These are phyloP conservation scores for Lucifuga dentata DNA, from an alignment of 2,113 vertebrate genomes.

Conservation along the genomic window DNA sequence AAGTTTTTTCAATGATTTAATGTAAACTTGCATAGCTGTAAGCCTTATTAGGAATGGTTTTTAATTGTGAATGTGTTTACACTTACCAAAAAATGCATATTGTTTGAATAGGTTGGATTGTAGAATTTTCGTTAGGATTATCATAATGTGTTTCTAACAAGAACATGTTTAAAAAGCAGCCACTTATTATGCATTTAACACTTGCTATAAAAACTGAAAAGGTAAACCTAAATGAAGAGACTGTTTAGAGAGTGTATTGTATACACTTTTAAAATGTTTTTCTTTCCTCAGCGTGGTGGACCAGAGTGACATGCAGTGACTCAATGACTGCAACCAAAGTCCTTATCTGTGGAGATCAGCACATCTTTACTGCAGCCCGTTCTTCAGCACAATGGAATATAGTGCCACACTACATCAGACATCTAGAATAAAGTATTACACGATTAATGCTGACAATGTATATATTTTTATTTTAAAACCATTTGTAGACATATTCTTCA, in stretches of 20 bases:
- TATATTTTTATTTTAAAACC: constrained; percentile 66
- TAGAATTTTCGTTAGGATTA: too few relatives aligned
- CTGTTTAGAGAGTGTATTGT: background rate
- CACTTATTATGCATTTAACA: too few relatives aligned
- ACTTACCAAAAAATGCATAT: too few relatives aligned
- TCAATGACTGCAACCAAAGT: constrained; percentile 44
- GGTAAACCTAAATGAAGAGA: too few relatives aligned
- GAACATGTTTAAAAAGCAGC: too few relatives aligned
- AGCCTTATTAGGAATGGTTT: too few relatives aligned
- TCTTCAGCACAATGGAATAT: constrained; percentile 58
- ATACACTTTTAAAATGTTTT: background rate
- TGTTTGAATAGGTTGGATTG: too few relatives aligned
- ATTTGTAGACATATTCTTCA: constrained; percentile 34
- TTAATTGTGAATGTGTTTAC: too few relatives aligned
- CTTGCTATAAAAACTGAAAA: too few relatives aligned
- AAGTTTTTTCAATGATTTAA: background rate
- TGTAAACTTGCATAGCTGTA: background rate
- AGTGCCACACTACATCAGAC: constrained; percentile 47
- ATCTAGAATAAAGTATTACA: constrained; percentile 67
- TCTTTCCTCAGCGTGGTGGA: constrained; percentile 79
- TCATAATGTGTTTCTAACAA: too few relatives aligned
- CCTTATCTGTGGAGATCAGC: constrained; percentile 56
- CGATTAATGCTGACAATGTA: constrained; percentile 71
- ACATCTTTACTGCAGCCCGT: constrained; percentile 44
- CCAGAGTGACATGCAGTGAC: constrained; percentile 75